Conservation (phyloP, 1,140 invertebrate genomes). For the Macrosteles quadrilineatus region DNA sequence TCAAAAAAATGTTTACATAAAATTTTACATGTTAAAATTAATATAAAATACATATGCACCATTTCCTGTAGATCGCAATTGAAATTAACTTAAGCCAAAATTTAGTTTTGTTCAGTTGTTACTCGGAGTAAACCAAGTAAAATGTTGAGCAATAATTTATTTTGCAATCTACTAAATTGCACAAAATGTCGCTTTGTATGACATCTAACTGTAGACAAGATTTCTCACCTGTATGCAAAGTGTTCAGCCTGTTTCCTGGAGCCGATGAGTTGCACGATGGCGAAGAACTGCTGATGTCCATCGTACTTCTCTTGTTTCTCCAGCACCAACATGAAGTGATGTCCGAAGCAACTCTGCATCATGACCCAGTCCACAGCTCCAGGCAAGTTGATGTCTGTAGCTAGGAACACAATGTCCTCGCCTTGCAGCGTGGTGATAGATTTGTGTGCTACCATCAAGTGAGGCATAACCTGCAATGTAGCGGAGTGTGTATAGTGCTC, state of each 20-base stretch:
- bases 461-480: conserved; percentile 88
- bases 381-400: conserved; percentile 98
- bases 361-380: conserved; percentile 99
- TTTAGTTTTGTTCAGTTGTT: no score
- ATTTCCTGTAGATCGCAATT: no score
- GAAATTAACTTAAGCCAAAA: no score
- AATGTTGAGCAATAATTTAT: no score
- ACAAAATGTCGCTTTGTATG: no score
- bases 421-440: conserved; percentile 97
- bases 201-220: no score
- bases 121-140: no score
- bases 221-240: conserved; percentile 98
- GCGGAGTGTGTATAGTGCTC: no score
- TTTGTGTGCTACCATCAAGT: conserved; percentile 97
- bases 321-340: conserved; percentile 99
- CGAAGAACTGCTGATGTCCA: conserved; percentile 98
- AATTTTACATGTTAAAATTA: no score
- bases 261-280: conserved; percentile 98
- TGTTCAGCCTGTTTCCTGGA: conserved; percentile 98
- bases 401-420: conserved; percentile 99
- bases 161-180: no score
- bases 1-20: no score
- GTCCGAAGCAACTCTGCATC: conserved; percentile 99
- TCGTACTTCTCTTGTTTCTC: conserved; percentile 99
- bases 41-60: no score